These are phyloP conservation scores for Casuarius casuarius DNA, from an alignment of 2,113 vertebrate genomes.

Conservation along the genomic window DNA sequence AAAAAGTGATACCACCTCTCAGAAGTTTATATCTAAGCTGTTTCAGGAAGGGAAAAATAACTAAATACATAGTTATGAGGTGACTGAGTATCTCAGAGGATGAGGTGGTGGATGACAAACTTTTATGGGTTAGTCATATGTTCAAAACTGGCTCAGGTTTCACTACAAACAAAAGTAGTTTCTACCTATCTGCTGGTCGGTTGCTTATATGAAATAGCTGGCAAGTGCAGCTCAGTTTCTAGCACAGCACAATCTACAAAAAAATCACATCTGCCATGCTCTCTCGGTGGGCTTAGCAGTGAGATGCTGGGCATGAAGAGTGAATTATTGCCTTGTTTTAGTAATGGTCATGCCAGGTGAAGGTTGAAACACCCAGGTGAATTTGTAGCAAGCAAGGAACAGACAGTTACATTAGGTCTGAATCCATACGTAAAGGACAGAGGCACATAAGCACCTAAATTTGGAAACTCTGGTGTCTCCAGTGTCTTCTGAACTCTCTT, in stretches of 20 bases:
- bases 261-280: neutral
- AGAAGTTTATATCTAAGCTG: neutral
- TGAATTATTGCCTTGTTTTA: neutral
- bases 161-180: neutral
- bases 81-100: neutral
- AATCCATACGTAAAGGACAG: neutral
- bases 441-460: neutral
- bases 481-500: neutral
- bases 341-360: neutral
- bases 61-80: neutral
- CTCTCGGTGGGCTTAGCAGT: neutral
- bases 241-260: neutral
- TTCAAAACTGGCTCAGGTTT: neutral
- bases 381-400: neutral
- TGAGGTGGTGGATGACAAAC: neutral
- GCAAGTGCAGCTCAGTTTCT: neutral
- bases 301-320: neutral
- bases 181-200: neutral
- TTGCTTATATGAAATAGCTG: neutral
- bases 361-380: neutral
- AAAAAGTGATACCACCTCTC: neutral
- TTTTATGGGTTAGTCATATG: neutral
- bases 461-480: neutral
- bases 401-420: neutral
- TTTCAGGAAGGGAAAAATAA: neutral